A percentile compares a stretch with the other conserved stretches of the same genome.
Evolutionary conservation across 1,140 invertebrate species (phyloP).

Genomic region (Drosophila burlai): DNA sequence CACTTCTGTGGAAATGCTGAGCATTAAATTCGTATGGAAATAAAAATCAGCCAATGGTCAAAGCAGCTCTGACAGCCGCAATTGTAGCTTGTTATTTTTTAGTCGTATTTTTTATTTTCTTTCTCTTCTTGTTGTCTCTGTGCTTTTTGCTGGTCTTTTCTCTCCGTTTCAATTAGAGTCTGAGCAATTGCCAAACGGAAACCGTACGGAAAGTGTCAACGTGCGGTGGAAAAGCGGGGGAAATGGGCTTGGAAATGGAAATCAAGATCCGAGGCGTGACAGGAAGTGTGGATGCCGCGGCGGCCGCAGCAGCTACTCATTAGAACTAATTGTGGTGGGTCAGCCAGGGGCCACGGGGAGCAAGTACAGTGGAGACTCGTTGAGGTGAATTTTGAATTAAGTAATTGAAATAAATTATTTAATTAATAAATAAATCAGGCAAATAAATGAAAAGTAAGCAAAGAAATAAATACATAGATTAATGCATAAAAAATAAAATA

Average conservation of each 20-base stretch:
- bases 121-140: background rate
- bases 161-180: slow-evolving; percentile 49
- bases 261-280: slow-evolving; percentile 45
- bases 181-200: slow-evolving; percentile 56
- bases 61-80: slow-evolving; percentile 19
- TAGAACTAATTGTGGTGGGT: slow-evolving; percentile 57
- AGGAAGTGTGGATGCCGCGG: slow-evolving; percentile 47
- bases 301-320: slow-evolving; percentile 52
- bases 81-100: slow-evolving; percentile 28
- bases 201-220: slow-evolving; percentile 58
- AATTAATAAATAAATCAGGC: too few relatives aligned
- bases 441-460: too few relatives aligned
- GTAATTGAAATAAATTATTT: too few relatives aligned
- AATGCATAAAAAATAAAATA: too few relatives aligned
- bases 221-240: slow-evolving; percentile 12
- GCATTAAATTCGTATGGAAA: slow-evolving; percentile 30
- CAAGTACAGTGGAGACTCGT: background rate
- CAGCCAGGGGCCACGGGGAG: background rate
- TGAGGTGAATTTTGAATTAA: too few relatives aligned
- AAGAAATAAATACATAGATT: too few relatives aligned
- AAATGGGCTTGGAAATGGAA: slow-evolving; percentile 11
- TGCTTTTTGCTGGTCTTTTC: slow-evolving; percentile 3
- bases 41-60: slow-evolving; percentile 38
- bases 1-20: slow-evolving; percentile 19
- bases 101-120: background rate